Percentiles rank a stretch among this genome's conserved stretches.
Conservation (phyloP, 2,797 vertebrate genomes). For the Bovichtus diacanthus region DNA sequence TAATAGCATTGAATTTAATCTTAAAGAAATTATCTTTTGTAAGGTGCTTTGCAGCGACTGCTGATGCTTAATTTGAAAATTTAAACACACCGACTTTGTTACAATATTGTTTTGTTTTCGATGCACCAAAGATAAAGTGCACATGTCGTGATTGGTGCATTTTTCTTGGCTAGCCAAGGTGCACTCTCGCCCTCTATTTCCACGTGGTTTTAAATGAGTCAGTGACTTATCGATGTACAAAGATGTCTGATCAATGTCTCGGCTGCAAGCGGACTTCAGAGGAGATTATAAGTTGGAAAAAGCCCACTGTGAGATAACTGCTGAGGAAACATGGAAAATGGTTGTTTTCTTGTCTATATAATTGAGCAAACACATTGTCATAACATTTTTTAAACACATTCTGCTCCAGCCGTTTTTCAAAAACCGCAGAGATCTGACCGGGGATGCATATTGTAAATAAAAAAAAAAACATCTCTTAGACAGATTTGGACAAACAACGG, state of each 20-base stretch:
- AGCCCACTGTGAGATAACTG: slow-evolving; percentile 7
- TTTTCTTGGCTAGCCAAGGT: slow-evolving; percentile 2
- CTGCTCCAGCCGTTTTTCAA: slow-evolving; percentile 5
- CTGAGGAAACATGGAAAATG: slow-evolving; percentile 11
- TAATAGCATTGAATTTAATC: slow-evolving; percentile 12
- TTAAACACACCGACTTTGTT: slow-evolving; percentile 5
- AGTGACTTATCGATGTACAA: background rate
- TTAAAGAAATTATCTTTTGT: background rate
- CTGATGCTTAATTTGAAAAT: slow-evolving; percentile 10
- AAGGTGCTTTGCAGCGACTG: background rate
- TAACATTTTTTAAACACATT: slow-evolving; percentile 35
- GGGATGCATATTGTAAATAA: slow-evolving; percentile 42
- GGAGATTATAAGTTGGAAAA: slow-evolving; percentile 23
- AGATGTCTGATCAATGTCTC: slow-evolving; percentile 27
- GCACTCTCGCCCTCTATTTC: slow-evolving; percentile 9
- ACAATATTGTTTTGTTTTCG: slow-evolving; percentile 15
- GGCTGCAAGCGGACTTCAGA: slow-evolving; percentile 16
- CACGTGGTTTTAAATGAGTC: slow-evolving; percentile 25
- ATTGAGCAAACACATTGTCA: slow-evolving; percentile 30
- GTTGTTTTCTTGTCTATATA: slow-evolving; percentile 1
- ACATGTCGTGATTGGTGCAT: background rate
- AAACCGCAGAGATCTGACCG: slow-evolving; percentile 36
- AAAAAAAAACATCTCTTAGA: slow-evolving; percentile 10
- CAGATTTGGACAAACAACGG: slow-evolving; percentile 42
- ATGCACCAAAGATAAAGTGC: slow-evolving; percentile 14